Evolutionary conservation across 2,113 vertebrate species (phyloP), one percentile per base, ranked within the genome.

Genomic region (Aepyceros melampus): DNA sequence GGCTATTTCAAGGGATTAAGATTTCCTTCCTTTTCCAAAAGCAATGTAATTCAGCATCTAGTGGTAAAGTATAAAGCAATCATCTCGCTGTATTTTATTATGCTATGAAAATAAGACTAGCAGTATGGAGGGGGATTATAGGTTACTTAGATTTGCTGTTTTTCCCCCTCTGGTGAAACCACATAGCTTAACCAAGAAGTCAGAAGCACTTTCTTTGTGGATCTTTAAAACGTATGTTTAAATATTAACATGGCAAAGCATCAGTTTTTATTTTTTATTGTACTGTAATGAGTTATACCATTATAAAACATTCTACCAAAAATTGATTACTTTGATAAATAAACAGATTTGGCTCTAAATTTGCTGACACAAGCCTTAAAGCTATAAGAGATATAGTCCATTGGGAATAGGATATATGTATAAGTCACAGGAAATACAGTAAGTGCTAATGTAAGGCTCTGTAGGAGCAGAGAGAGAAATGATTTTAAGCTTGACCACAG

Each of bases 41-140:
- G 62, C 47, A 78, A 92, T 90, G 95, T 40, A 91, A 60, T 89
- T 97, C 87, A 97, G 96, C 96, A 95, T 56, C 93, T 97, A 93
- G 78, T 97, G 89, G 89, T 64, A 91, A 97, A 62, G 21, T 21
- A 83, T 62, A 94, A 95, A 84, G 89, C 33, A 55, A 58, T 92
- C 53, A 76, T 49, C 85, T 94, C 45, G 74, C 67, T 89, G 27
- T 64, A 71, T 88, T 96, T 88, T 58, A 76, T 62, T 74, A 64
- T 25, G 36, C 14, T 90, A 92, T 55, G 64, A 83, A 94, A 96
- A 33, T 40, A 91, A 79, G 53, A 85, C 8, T 19, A 71, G 49
- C 2, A 97, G 27, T 78, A 67, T 78, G 67, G 53, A 84, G 14
- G 2, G 19, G 29, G 29, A 91, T 51, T 79, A 71, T 3, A 87